Evolutionary conservation across 92 coral and sea anemone genomes (phyloP), one percentile per base, ranked within the genome.

Genomic region (Zoanthus sociatus): DNA sequence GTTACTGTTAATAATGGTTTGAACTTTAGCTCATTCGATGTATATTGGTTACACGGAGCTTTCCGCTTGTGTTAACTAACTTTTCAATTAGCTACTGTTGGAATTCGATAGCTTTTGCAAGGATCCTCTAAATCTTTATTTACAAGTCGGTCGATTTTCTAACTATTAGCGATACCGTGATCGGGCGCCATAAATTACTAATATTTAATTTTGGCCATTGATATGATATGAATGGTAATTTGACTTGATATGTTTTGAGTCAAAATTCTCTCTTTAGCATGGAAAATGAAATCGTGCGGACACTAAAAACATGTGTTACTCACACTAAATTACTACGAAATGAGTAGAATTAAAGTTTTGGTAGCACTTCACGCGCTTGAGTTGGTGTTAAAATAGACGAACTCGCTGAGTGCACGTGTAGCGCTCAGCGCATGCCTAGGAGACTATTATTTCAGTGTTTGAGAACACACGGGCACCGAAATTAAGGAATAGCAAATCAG

Each of bases 401-500:
- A 81, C 21, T 81, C 20, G 74, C 48, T 63, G 55, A 81, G 61
- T 81, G 85, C 85, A 81, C 85, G 85, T 81, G 85, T 81, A 46
- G 5, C 61, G 75, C 85, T 81, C 85, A 42, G 85, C 85, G 85
- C 85, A 81, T 81, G 85, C 85, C 85, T 81, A 45, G 75, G 75
- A 73, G 85, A 81, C 85, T 81, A 64, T 47, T 81, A 66, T 81
- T 81, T 66, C 85, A 81, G 21, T 64, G 53, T 66, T 64, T 45
- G 66, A 60, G 72, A 58, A 33, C 84, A 2, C 42, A 37, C 42
- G 60, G 20, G 50, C 53, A 78, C 70, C 55, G 84, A 78, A 71
- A 66, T 11, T 45, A 81, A 81, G 75, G 61, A 15, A n/a, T 81
- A 20, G 47, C 61, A 14, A 31, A 46, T 71, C 58, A 30, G 73